Percentiles rank a stretch among this genome's conserved stretches.
Conservation (phyloP, 2,888 invertebrate species). For the Drosophila quasianomalipes region DNA sequence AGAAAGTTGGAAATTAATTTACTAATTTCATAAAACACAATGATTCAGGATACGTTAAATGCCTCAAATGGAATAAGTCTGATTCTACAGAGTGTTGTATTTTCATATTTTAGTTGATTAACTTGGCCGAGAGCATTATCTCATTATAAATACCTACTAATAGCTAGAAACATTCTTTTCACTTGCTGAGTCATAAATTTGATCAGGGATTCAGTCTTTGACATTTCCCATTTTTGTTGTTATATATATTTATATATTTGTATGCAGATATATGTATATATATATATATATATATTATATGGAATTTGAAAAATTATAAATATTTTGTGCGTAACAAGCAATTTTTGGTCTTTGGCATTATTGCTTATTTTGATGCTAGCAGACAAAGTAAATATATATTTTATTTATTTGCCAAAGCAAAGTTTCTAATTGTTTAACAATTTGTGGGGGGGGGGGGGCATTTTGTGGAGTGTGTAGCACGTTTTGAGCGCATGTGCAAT, state of each 20-base stretch:
- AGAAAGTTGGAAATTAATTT: neutral
- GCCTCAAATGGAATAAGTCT: neutral
- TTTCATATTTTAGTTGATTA: neutral
- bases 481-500: conserved; percentile 77
- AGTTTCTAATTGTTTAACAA: conserved; percentile 9
- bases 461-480: conserved; percentile 53
- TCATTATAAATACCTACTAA: neutral
- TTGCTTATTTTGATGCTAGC: neutral
- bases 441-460: neutral
- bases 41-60: neutral
- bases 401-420: neutral
- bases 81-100: neutral
- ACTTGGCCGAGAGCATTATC: neutral
- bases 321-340: neutral
- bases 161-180: neutral
- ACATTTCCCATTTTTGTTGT: neutral
- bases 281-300: neutral
- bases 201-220: neutral
- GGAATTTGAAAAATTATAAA: neutral
- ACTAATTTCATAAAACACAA: neutral
- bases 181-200: neutral
- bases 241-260: neutral
- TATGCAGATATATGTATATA: neutral
- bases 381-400: neutral
- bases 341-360: neutral